Percentiles rank a stretch among this genome's conserved stretches.
These are phyloP conservation scores for Drosophila sp. DNA, from an alignment of 1,140 invertebrate species.

Conservation along the genomic window DNA sequence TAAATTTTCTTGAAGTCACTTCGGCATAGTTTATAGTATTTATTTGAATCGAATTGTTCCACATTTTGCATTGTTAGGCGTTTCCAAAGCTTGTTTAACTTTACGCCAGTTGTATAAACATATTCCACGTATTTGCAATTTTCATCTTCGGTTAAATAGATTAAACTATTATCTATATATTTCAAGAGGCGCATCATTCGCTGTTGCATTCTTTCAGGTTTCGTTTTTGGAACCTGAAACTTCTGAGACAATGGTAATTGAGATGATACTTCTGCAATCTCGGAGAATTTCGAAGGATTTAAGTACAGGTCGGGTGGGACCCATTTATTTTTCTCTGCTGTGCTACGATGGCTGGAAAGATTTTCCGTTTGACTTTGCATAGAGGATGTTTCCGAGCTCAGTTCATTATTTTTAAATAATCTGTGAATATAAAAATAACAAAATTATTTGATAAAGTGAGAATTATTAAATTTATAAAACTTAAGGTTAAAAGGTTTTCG, in stretches of 20 bases:
- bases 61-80: slow-evolving; percentile 6
- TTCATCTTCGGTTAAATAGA: background rate
- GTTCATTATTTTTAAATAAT: slow-evolving; percentile 1
- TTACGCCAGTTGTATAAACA: slow-evolving; percentile 7
- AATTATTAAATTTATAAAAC: no score
- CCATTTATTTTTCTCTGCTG: background rate
- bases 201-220: background rate
- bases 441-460: background rate
- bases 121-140: background rate
- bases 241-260: background rate
- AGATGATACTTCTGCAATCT: background rate
- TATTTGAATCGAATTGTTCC: background rate
- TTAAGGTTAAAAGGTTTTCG: background rate
- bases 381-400: background rate
- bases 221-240: background rate
- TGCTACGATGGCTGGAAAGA: background rate
- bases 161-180: slow-evolving; percentile 5
- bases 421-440: background rate
- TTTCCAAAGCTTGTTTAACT: slow-evolving; percentile 5
- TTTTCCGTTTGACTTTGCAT: background rate
- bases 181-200: slow-evolving; percentile 2
- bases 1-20: slow-evolving; percentile 14
- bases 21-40: slow-evolving; percentile 6
- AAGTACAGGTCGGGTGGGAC: background rate
- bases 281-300: background rate